A percentile compares a stretch with the other conserved stretches of the same genome.
phyloP scores from a whole-genome alignment of 2,797 vertebrate genomes.

The Chiroxiphia lanceolata region DNA sequence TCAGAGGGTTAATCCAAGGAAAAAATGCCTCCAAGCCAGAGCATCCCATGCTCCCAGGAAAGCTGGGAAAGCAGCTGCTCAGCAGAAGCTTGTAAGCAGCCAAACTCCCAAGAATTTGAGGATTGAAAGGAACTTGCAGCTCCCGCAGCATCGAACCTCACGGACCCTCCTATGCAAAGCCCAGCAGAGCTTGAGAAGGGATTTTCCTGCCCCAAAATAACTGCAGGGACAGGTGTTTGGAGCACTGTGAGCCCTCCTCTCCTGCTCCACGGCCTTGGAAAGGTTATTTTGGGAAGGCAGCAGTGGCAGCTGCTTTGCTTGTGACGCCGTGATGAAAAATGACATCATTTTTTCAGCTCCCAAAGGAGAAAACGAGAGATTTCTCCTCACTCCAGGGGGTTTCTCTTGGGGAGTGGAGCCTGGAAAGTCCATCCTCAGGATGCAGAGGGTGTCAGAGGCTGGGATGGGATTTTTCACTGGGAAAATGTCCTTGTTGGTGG shows the following conservation, averaged over 20 bases:
- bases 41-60: background rate
- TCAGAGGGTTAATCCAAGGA: background rate
- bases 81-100: background rate
- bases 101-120: background rate
- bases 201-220: constrained; percentile 12
- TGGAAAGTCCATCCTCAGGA: rapidly evolving
- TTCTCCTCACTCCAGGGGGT: background rate
- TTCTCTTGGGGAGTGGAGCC: background rate
- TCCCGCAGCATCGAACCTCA: background rate
- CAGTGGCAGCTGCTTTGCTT: rapidly evolving
- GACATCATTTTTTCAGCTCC: background rate
- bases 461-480: background rate
- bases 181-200: background rate
- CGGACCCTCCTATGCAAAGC: rapidly evolving
- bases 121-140: background rate
- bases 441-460: background rate
- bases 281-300: background rate
- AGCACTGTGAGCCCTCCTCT: background rate
- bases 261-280: background rate
- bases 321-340: rapidly evolving
- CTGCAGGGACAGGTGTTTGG: background rate
- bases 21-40: background rate
- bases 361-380: background rate
- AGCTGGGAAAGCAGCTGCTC: background rate
- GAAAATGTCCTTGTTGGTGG: rapidly evolving